Percentiles rank a stretch among this genome's conserved stretches.
Conservation (phyloP, 92 coral and sea anemone species). For the Micromussa lordhowensis region DNA sequence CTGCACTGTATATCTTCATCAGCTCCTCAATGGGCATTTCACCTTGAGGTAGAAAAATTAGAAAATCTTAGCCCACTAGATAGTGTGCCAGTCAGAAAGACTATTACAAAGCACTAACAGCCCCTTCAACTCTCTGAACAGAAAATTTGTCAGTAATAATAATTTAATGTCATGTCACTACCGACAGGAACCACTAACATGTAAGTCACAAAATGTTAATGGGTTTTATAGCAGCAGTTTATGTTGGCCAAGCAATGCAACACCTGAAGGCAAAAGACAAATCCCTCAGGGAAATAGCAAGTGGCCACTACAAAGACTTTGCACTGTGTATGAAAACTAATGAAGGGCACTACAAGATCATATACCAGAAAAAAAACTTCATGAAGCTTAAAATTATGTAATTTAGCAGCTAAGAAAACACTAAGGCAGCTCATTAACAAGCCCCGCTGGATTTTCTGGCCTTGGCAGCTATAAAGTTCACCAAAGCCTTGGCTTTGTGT, state of each 20-base stretch:
- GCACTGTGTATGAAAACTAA: background rate
- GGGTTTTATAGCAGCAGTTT: conserved; percentile 73
- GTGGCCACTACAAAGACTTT: background rate
- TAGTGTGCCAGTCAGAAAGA: background rate
- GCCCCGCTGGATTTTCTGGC: no score
- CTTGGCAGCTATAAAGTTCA: no score
- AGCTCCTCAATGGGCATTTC: conserved; percentile 97
- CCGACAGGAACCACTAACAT: conserved; percentile 79
- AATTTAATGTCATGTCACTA: conserved; percentile 52
- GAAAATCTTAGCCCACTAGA: background rate
- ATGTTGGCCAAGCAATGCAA: conserved; percentile 62
- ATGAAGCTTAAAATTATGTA: background rate
- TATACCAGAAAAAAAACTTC: background rate
- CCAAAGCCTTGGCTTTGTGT: no score
- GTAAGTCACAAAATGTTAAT: conserved; percentile 20
- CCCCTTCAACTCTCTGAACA: background rate
- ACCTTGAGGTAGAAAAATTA: conserved; percentile 53
- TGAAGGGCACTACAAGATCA: background rate
- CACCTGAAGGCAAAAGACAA: conserved; percentile 11
- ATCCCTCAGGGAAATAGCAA: conserved; percentile 12
- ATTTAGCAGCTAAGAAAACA: background rate
- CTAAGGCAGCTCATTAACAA: no score
- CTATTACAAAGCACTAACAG: background rate
- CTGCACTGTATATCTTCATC: conserved; percentile 80
- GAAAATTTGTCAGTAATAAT: no score